These are phyloP conservation scores for Gasteruption jaculator DNA, from an alignment of 2,888 invertebrate genomes.

Conservation along the genomic window DNA sequence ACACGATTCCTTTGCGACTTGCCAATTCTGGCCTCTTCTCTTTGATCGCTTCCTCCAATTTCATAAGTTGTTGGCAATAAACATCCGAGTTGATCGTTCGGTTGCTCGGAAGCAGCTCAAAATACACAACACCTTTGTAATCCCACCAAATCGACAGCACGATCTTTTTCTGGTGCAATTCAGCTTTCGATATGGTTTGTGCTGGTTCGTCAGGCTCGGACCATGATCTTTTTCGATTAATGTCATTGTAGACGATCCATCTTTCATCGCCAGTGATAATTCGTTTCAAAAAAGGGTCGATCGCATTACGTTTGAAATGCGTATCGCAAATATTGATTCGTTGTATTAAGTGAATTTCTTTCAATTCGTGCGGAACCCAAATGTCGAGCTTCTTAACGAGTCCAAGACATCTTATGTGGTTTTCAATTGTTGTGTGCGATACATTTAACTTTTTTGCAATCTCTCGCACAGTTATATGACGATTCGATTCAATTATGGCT, in stretches of 20 bases:
- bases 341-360: conserved; percentile 10
- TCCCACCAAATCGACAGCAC: conserved; percentile 25
- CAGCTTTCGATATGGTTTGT: conserved; percentile 26
- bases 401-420: conserved; percentile 18
- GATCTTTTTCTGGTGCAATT: conserved; percentile 26
- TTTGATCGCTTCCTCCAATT: conserved; percentile 8
- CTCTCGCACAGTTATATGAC: conserved; percentile 8
- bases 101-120: conserved; percentile 14
- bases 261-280: conserved; percentile 23
- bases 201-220: conserved; percentile 25
- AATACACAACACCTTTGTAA: conserved; percentile 20
- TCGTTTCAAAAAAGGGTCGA: conserved; percentile 15
- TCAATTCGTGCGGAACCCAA: conserved; percentile 14
- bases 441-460: conserved; percentile 14
- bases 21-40: conserved; percentile 6
- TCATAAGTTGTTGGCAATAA: conserved; percentile 9
- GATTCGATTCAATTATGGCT: conserved; percentile 14
- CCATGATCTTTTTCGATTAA: conserved; percentile 28
- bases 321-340: conserved; percentile 12
- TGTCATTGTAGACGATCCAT: conserved; percentile 26
- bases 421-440: conserved; percentile 12
- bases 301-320: conserved; percentile 11
- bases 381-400: conserved; percentile 14
- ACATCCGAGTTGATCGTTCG: conserved; percentile 11
- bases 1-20: conserved; percentile 11